Evolutionary conservation across 2,797 vertebrate species (phyloP).

Genomic region (Pangasius larnaudii): DNA sequence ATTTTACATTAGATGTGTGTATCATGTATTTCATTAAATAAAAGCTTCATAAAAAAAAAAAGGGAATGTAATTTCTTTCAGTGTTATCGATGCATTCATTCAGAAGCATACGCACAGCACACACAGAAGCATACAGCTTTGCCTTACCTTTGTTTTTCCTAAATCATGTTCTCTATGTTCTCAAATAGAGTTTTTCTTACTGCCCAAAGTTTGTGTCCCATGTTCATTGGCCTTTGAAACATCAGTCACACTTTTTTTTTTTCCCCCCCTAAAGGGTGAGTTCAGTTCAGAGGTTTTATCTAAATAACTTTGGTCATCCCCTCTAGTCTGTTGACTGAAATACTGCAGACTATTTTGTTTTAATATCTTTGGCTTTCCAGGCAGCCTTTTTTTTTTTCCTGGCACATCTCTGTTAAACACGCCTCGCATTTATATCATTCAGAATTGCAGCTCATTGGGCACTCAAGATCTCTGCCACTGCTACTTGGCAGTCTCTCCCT

Average conservation of each 20-base stretch:
- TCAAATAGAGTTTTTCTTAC: neutral
- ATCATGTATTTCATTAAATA: constrained; percentile 46
- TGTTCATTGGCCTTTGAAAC: neutral
- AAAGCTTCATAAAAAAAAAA: constrained; percentile 23
- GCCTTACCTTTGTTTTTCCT: neutral
- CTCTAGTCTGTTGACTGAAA: neutral
- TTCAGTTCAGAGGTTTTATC: neutral
- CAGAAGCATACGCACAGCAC: neutral
- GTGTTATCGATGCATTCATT: neutral
- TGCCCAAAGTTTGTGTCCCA: neutral
- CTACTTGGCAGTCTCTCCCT: neutral
- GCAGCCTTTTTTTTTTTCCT: constrained; percentile 8
- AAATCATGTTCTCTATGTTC: neutral
- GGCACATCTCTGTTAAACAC: constrained; percentile 21
- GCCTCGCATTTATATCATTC: neutral
- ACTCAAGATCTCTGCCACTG: neutral
- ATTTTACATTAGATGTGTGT: constrained; percentile 13
- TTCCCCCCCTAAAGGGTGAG: neutral
- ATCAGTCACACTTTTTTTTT: neutral
- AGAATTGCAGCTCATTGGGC: constrained; percentile 1
- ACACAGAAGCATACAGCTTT: neutral
- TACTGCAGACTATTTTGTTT: neutral
- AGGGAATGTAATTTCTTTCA: no score
- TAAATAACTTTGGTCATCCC: neutral
- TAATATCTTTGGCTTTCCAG: neutral